Evolutionary conservation across 2,797 vertebrate genomes (phyloP), one percentile per base, ranked within the genome.

Genomic region (Okamejei kenojei): DNA sequence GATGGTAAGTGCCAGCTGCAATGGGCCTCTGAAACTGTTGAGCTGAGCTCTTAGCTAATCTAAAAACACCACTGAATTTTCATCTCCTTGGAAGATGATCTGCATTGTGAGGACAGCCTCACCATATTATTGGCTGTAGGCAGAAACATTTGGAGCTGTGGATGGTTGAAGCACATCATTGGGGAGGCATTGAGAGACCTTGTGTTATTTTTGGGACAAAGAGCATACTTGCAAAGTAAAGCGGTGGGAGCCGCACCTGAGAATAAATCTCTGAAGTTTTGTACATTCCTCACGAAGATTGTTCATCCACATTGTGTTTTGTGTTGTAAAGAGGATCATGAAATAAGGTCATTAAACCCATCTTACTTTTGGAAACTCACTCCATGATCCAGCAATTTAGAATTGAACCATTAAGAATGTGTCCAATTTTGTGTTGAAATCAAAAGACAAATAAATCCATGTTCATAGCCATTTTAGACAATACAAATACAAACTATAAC

Each of bases 1-100:
- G 90, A 45, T 54, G 38, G 35, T 29, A 91, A 73, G 90, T 74
- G 71, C 90, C 90, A 91, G 90, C 68, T 74, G 90, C 90, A 73
- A 38, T 23, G 71, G 35, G 68, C 23, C 90, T 74, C 90, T 74
- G 90, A 54, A 74, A 74, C 68, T 91, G 68, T 91, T 15, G 68
- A 15, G 90, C 65, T 73, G 21, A 17, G 21, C 74, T 38, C 65
- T 54, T 91, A 23, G 29, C 26, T 38, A 38, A 74, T 91, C 68
- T 91, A 32, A 91, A 91, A 91, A 38, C 68, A 11, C 23, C 90
- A 38, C 26, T 73, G 65, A 91, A 91, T 91, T 45, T 54, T 73
- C 32, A 74, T 35, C 26, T 86, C 32, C 26, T 63, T 86, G 82
- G 29, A 61, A 17, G 82, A n/a, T 29, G 17, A 86, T 13, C 6